These are phyloP conservation scores for Pseudeuparius sepicola DNA, from an alignment of 2,888 invertebrate genomes.

Conservation along the genomic window DNA sequence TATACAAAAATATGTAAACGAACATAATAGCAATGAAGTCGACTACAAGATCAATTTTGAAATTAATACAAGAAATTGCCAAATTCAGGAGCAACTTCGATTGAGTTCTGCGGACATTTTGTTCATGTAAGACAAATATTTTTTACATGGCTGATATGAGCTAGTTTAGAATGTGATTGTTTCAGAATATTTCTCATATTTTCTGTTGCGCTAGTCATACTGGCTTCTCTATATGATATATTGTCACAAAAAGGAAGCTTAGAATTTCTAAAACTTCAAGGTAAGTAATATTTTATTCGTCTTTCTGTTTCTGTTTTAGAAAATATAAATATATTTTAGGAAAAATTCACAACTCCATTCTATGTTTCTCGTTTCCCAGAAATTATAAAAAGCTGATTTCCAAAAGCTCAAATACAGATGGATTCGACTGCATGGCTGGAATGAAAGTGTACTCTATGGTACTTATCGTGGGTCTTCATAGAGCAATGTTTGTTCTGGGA, in stretches of 20 bases:
- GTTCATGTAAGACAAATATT: conserved; percentile 33
- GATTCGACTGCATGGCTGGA: conserved; percentile 30
- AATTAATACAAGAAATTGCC: conserved; percentile 40
- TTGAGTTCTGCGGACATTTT: conserved; percentile 33
- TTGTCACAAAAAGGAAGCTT: conserved; percentile 20
- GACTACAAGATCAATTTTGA: conserved; percentile 22
- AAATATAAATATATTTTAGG: conserved; percentile 17
- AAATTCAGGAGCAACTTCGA: conserved; percentile 37
- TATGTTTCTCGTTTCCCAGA: conserved; percentile 28
- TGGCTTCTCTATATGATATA: conserved; percentile 25
- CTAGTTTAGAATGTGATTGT: conserved; percentile 6
- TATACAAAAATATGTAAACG: conserved; percentile 22
- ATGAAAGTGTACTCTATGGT: conserved; percentile 32
- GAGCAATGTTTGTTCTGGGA: conserved; percentile 32
- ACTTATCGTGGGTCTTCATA: conserved; percentile 31
- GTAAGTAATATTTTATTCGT: conserved; percentile 14
- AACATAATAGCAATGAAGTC: conserved; percentile 18
- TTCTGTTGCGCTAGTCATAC: conserved; percentile 19
- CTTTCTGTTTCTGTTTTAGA: background rate
- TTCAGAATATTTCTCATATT: conserved; percentile 19
- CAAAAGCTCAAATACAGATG: conserved; percentile 23
- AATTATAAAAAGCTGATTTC: conserved; percentile 29
- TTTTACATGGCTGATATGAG: background rate
- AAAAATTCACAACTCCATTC: conserved; percentile 24
- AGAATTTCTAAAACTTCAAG: conserved; percentile 17